Evolutionary conservation across 2,113 vertebrate species (phyloP).

Genomic region (Daboia siamensis): DNA sequence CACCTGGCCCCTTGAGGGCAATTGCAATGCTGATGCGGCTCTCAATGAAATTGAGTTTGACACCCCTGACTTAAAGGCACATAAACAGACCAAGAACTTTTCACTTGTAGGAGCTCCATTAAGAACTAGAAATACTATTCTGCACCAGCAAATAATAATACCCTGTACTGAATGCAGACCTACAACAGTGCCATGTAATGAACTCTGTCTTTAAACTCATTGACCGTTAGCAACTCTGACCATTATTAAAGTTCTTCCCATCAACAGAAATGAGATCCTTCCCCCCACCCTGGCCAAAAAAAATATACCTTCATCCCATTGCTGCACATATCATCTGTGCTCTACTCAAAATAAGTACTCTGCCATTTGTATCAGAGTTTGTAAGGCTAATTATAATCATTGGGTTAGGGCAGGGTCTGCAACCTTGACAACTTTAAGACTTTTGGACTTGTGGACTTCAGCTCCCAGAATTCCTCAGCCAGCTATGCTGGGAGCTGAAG

Average conservation of each 20-base stretch:
- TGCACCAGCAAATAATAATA: too few species aligned
- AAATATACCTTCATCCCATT: background rate
- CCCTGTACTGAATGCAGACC: background rate
- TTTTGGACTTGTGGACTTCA: too few species aligned
- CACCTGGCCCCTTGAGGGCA: too few species aligned
- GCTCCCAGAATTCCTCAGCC: too few species aligned
- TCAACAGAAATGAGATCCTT: background rate
- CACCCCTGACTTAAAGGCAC: background rate
- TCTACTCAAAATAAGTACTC: background rate
- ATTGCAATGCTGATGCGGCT: too few species aligned
- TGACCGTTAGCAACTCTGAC: background rate
- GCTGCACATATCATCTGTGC: background rate
- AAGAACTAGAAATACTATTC: background rate
- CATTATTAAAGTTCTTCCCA: background rate
- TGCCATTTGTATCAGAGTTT: background rate
- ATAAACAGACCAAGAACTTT: background rate
- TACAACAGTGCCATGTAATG: background rate
- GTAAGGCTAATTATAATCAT: background rate
- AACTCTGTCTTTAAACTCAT: background rate
- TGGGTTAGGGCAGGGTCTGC: background rate
- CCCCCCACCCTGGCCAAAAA: background rate
- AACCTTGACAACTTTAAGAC: too few species aligned
- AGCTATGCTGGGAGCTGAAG: too few species aligned
- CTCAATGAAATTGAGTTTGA: too few species aligned
- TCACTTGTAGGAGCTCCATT: background rate